A percentile compares a stretch with the other conserved stretches of the same genome.
phyloP scores from a whole-genome alignment of 2,113 vertebrate genomes.

The Megaleporinus macrocephalus region DNA sequence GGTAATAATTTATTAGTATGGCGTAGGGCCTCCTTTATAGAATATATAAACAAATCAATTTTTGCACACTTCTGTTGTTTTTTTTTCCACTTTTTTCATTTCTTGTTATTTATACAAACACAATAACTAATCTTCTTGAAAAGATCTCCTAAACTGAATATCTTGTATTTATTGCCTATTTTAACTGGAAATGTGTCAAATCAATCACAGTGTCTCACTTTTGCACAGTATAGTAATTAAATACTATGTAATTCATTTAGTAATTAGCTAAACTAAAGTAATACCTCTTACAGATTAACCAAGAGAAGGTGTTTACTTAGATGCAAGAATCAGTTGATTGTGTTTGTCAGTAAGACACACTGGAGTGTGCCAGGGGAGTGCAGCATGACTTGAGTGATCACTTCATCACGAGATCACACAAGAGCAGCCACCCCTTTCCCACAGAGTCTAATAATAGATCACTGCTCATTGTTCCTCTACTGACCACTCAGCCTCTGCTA shows the following conservation, averaged over 20 bases:
- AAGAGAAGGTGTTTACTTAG: neutral
- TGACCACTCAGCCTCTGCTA: conserved; percentile 19
- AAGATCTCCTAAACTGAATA: too few species aligned
- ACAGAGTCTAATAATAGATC: conserved; percentile 36
- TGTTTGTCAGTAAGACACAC: neutral
- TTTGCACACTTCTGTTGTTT: too few species aligned
- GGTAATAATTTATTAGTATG: too few species aligned
- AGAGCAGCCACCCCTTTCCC: conserved; percentile 17
- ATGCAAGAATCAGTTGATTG: neutral
- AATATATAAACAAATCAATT: too few species aligned
- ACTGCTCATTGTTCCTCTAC: conserved; percentile 23
- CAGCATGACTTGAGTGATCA: neutral
- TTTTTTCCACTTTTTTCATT: too few species aligned
- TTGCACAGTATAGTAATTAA: too few species aligned
- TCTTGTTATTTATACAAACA: too few species aligned
- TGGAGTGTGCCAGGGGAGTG: neutral
- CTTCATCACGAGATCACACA: conserved; percentile 21
- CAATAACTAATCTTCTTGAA: too few species aligned
- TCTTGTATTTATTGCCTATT: too few species aligned
- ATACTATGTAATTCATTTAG: neutral
- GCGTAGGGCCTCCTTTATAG: too few species aligned
- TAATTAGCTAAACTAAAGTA: neutral
- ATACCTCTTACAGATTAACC: neutral
- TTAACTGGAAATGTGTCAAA: too few species aligned
- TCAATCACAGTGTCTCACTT: too few species aligned